Conservation (phyloP, 2,888 invertebrate genomes). For the Agonopterix subpropinquella region DNA sequence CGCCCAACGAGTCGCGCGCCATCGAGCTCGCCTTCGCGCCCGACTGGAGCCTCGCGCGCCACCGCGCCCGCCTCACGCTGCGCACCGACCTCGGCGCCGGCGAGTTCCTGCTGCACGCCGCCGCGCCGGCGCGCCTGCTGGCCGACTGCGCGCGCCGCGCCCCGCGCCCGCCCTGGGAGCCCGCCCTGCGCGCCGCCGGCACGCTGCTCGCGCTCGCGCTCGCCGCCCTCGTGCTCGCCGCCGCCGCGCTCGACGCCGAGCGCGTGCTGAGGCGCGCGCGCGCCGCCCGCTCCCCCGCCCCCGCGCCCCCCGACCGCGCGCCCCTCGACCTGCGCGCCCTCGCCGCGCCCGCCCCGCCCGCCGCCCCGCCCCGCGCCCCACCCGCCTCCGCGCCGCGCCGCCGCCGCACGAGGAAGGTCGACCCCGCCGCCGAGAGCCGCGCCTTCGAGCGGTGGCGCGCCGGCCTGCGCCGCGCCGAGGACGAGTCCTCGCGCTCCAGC, state of each 20-base stretch:
- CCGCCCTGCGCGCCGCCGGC: constrained; percentile 70
- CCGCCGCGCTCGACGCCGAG: constrained; percentile 31
- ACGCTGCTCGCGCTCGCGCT: constrained; percentile 26
- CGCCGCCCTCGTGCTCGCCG: constrained; percentile 26
- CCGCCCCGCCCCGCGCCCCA: constrained; percentile 17
- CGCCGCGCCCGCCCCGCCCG: constrained; percentile 22
- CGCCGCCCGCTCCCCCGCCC: constrained; percentile 19
- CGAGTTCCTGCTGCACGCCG: constrained; percentile 31
- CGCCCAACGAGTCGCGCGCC: constrained; percentile 47
- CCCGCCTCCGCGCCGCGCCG: constrained; percentile 21
- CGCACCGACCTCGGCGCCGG: constrained; percentile 28
- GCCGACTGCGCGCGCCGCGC: constrained; percentile 27
- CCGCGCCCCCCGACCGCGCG: constrained; percentile 18
- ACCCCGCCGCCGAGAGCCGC: constrained; percentile 26
- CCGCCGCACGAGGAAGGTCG: constrained; percentile 27
- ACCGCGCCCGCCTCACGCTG: constrained; percentile 28
- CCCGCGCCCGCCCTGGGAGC: constrained; percentile 74
- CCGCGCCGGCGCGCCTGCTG: constrained; percentile 30
- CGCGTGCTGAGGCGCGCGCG: constrained; percentile 25
- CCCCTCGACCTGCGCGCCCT: constrained; percentile 30
- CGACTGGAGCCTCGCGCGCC: constrained; percentile 50
- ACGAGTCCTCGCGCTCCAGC: constrained; percentile 40
- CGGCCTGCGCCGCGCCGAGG: constrained; percentile 33
- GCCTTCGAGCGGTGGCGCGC: constrained; percentile 60
- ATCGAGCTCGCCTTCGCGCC: constrained; percentile 41